Conservation (phyloP, 2,797 vertebrate genomes). For the Centropyge bicolor region DNA sequence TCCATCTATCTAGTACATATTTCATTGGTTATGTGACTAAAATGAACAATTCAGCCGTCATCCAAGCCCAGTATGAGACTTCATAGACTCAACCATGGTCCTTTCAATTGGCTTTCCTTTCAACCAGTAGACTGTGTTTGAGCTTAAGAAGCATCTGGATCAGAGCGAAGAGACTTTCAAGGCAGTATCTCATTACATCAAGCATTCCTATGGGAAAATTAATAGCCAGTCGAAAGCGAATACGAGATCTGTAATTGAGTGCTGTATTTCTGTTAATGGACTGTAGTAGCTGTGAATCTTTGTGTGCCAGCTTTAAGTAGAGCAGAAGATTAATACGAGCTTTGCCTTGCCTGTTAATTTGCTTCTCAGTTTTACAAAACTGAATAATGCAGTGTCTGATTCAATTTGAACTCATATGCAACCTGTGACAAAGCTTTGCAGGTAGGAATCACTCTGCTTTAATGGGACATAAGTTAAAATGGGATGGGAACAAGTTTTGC, state of each 20-base stretch:
- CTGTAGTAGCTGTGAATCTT: slow-evolving; percentile 39
- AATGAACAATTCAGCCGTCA: neutral
- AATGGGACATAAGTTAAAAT: neutral
- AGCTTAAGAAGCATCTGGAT: slow-evolving; percentile 25
- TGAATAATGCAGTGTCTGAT: neutral
- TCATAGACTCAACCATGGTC: neutral
- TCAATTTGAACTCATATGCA: neutral
- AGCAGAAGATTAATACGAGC: slow-evolving; percentile 19
- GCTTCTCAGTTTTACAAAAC: neutral
- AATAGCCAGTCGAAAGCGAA: slow-evolving; percentile 43
- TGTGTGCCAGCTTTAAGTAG: slow-evolving; percentile 24
- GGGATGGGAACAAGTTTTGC: neutral
- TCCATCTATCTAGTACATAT: neutral
- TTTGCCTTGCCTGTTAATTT: neutral
- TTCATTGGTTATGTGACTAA: neutral
- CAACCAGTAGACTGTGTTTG: neutral
- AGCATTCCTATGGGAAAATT: slow-evolving; percentile 32
- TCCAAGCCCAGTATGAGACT: neutral
- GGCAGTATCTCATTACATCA: slow-evolving; percentile 49
- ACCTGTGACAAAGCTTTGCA: neutral
- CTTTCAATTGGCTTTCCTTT: neutral
- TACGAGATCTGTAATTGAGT: slow-evolving; percentile 50
- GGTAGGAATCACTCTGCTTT: neutral
- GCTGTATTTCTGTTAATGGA: slow-evolving; percentile 43
- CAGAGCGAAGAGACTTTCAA: slow-evolving; percentile 35